phyloP scores from a whole-genome alignment of 2,888 invertebrate species.

The Loripinus fragilis region DNA sequence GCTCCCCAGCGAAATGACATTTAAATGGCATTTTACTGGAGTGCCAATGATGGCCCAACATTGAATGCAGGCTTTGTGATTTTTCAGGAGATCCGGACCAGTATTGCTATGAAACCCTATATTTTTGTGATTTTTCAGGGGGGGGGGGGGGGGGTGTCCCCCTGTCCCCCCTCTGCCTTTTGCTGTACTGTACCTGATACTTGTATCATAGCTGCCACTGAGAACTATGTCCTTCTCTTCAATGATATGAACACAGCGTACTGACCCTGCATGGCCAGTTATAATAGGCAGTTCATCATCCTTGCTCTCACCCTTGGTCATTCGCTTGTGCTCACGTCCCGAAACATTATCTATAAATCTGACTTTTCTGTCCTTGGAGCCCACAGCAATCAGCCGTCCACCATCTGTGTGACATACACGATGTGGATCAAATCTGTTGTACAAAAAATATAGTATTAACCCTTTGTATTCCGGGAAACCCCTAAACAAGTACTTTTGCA shows the following conservation, averaged over 20 bases:
- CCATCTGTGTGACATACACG: slow-evolving; percentile 82
- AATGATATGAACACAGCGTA: slow-evolving; percentile 78
- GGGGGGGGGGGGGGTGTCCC: too few relatives aligned
- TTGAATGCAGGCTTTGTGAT: too few relatives aligned
- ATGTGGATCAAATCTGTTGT: slow-evolving; percentile 75
- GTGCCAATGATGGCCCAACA: too few relatives aligned
- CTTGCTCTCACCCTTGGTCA: slow-evolving; percentile 73
- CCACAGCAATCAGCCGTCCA: slow-evolving; percentile 77
- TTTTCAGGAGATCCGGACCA: too few relatives aligned
- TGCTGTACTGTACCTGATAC: slow-evolving; percentile 79
- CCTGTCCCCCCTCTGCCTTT: too few relatives aligned
- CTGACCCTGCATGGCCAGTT: slow-evolving; percentile 83
- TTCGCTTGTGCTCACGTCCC: slow-evolving; percentile 65
- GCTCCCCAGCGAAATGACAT: too few relatives aligned
- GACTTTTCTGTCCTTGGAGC: slow-evolving; percentile 81
- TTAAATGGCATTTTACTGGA: too few relatives aligned
- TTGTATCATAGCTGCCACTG: slow-evolving; percentile 83
- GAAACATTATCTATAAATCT: slow-evolving; percentile 71
- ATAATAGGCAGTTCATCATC: slow-evolving; percentile 72
- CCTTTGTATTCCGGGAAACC: too few relatives aligned
- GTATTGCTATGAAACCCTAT: too few relatives aligned
- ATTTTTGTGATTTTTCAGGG: too few relatives aligned
- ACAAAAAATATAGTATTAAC: too few relatives aligned
- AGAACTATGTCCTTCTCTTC: slow-evolving; percentile 76
- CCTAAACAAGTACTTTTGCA: too few relatives aligned